Base-by-base conservation (phyloP, 2,888 invertebrate genomes). In the Euphydryas editha region DNA sequence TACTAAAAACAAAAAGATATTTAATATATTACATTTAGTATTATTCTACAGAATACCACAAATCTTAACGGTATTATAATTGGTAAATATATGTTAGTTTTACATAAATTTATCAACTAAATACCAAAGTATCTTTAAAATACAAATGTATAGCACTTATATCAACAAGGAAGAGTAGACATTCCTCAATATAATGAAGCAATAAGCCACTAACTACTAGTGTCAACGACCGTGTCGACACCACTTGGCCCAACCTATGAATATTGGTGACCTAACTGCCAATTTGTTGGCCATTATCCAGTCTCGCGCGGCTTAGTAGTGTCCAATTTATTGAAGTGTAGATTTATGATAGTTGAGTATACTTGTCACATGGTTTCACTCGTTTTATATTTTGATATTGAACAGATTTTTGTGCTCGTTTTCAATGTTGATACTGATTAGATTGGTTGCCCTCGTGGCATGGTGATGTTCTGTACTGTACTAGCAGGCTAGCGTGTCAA, bases 221-320 rank as follows among this genome's bases (percentile, higher is more conserved):
- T 30, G 54, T 30, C 24, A 54, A 30, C 51, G 51, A 51, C 21
- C 30, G 54, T 54, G 54, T 54, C 54, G 54, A 54, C 54, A 54
- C 20, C 11, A 21, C 54, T 54, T 54, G 54, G 36, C 54, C 51
- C 15, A 54, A 54, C 30, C 54, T 51, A 51, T 51, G 51, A 51
- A 54, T 54, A 54, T 36, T 54, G 54, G 54, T 54, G 54, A 54
- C 36, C 54, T 36, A 54, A 54, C 36, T 54, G 24, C 54, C 54
- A 54, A 54, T 54, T 54, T 54, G 54, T n/a, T 30, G 54, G 54
- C 54, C 36, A 54, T 54, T 54, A 54, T 54, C 54, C 54, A 54
- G 54, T 36, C 36, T 30, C 17, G 54, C 17, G 17, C 54, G 30
- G 17, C n/a, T 8, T 54, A 17, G 54, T 54, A 17, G 54, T 36